phyloP scores from a whole-genome alignment of 2,113 vertebrate genomes.

The Coturnix japonica region DNA sequence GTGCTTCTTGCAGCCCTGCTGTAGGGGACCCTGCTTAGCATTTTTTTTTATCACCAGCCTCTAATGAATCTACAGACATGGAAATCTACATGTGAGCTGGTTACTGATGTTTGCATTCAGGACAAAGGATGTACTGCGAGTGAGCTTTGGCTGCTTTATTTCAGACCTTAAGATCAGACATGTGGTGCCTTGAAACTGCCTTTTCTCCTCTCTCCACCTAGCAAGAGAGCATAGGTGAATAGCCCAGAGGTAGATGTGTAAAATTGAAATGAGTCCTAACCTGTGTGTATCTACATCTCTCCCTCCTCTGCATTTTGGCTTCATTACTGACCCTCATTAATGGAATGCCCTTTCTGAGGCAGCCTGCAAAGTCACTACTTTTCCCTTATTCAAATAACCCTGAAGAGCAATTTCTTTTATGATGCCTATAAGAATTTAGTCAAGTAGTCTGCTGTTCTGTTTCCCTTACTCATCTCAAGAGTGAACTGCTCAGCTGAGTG shows the following conservation, averaged over 20 bases:
- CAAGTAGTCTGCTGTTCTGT: not conserved
- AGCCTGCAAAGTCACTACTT: constrained; percentile 5
- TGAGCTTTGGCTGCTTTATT: not conserved
- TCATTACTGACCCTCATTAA: constrained; percentile 14
- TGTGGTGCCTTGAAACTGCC: not conserved
- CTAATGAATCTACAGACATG: not conserved
- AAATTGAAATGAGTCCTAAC: not conserved
- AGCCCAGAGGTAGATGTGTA: not conserved
- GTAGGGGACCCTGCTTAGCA: not conserved
- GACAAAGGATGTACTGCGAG: not conserved
- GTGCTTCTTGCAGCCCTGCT: not conserved
- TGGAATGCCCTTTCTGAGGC: constrained; percentile 5
- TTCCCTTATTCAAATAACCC: not conserved
- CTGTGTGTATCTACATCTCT: accelerated
- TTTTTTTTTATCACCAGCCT: not conserved
- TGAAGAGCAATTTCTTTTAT: constrained; percentile 19
- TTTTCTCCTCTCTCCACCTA: not conserved
- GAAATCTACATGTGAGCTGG: not conserved
- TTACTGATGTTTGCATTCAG: not conserved
- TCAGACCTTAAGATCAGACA: not conserved
- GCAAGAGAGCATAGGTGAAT: not conserved
- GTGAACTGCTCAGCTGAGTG: not conserved
- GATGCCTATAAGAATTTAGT: constrained; percentile 8
- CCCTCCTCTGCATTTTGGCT: not conserved
- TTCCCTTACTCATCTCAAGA: constrained; percentile 15